Conservation (phyloP, 2,797 vertebrate genomes). For the Carapus acus region DNA sequence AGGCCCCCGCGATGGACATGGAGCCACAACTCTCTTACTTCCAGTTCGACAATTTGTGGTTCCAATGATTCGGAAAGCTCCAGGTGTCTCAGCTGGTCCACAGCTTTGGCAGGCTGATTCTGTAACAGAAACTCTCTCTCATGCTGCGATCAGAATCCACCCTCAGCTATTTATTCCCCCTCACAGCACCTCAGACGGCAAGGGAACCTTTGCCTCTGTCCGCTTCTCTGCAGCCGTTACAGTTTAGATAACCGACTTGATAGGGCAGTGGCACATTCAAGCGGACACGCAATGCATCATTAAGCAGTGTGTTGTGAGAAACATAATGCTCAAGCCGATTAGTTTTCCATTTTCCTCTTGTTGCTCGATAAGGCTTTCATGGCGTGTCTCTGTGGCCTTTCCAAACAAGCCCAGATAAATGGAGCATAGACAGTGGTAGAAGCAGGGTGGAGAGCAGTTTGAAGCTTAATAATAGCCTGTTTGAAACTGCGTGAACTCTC, state of each 20-base stretch:
- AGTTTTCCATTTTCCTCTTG: constrained; percentile 22
- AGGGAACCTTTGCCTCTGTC: no score
- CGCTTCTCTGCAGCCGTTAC: neutral
- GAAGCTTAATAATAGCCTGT: constrained; percentile 2
- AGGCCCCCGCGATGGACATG: neutral
- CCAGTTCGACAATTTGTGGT: constrained; percentile 1
- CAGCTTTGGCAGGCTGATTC: constrained; percentile 4
- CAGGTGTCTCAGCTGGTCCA: constrained; percentile 29
- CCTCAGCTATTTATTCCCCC: constrained; percentile 12
- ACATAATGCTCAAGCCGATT: constrained; percentile 3
- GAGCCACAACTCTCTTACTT: neutral
- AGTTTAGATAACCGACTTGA: constrained; percentile 21
- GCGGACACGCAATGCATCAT: constrained; percentile 34
- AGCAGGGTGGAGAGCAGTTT: neutral
- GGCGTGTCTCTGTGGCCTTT: constrained; percentile 15
- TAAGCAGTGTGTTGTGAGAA: constrained; percentile 16
- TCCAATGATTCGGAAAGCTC: constrained; percentile 22
- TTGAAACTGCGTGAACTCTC: no score
- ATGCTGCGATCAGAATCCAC: constrained; percentile 9
- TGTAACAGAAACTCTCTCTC: constrained; percentile 1
- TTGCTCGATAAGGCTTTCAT: constrained; percentile 12
- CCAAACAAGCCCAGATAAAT: constrained; percentile 11
- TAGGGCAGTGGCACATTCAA: constrained; percentile 18
- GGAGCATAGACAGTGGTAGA: neutral
- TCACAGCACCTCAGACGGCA: neutral